A percentile compares a stretch with the other conserved stretches of the same genome.
Conservation (phyloP, 2,888 invertebrate genomes). For the Chloromyia formosa region DNA sequence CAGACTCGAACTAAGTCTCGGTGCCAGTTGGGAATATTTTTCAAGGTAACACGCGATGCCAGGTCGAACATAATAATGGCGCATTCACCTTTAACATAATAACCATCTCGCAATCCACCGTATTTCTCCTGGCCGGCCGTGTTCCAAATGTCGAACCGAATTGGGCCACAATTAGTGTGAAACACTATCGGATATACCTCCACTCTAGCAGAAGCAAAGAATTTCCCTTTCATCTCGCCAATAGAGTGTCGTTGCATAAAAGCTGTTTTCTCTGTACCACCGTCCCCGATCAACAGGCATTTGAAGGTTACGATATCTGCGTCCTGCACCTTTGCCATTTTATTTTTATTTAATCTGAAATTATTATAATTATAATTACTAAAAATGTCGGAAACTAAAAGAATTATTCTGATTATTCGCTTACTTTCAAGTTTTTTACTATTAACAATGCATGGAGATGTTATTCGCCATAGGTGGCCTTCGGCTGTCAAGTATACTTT, state of each 20-base stretch:
- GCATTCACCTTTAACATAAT: conserved; percentile 97
- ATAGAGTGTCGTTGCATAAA: conserved; percentile 99
- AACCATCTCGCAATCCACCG: conserved; percentile 97
- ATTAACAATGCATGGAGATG: too few relatives aligned
- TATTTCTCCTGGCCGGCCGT: conserved; percentile 99
- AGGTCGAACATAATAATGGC: conserved; percentile 99
- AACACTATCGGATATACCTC: conserved; percentile 99
- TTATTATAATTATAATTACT: too few relatives aligned
- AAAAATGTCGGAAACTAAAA: too few relatives aligned
- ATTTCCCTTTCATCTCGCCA: conserved; percentile 99
- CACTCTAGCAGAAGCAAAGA: conserved; percentile 90
- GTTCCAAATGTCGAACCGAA: conserved; percentile 99
- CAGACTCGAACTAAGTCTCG: conserved; percentile 98
- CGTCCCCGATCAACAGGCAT: conserved; percentile 98
- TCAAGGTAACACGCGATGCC: conserved; percentile 98
- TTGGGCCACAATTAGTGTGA: conserved; percentile 96
- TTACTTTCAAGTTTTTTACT: too few relatives aligned
- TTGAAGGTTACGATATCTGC: conserved; percentile 93
- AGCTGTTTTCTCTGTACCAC: conserved; percentile 99
- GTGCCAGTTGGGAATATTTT: conserved; percentile 99
- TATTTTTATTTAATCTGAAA: conserved; percentile 49
- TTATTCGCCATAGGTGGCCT: too few relatives aligned
- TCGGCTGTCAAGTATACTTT: too few relatives aligned
- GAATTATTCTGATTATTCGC: too few relatives aligned
- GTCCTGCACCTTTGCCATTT: conserved; percentile 78